Conservation (phyloP, 2,113 vertebrate species). For the Calcarius ornatus region DNA sequence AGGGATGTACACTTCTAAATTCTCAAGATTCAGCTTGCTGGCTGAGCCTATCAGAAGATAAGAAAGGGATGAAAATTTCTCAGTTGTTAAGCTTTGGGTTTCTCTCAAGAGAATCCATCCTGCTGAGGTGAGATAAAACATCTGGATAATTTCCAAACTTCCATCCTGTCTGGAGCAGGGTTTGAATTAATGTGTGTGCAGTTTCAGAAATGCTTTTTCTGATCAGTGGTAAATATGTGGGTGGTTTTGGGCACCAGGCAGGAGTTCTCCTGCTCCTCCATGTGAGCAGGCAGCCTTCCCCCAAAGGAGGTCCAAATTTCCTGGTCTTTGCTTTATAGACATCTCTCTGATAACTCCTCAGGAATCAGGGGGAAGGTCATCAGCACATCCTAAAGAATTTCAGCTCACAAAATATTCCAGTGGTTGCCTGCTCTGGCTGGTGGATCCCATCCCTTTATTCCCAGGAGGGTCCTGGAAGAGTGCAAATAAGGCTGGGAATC, state of each 20-base stretch:
- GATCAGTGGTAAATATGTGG: not conserved
- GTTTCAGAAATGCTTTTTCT: not conserved
- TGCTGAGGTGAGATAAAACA: slow-evolving; percentile 20
- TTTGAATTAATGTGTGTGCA: not conserved
- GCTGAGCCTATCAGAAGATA: not conserved
- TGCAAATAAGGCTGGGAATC: not conserved
- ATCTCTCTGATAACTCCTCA: not conserved
- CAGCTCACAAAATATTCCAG: not conserved
- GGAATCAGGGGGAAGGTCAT: not conserved
- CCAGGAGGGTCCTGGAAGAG: not conserved
- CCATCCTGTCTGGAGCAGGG: not conserved
- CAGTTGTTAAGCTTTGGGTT: not conserved
- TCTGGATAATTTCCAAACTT: not conserved
- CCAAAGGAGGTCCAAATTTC: not conserved
- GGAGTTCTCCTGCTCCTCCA: not conserved
- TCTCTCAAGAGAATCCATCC: not conserved
- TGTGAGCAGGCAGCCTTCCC: not conserved
- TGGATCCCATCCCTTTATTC: not conserved
- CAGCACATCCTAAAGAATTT: not conserved
- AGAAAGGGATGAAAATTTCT: not conserved
- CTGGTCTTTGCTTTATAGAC: not conserved
- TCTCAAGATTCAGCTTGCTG: not conserved
- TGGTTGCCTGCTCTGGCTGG: not conserved
- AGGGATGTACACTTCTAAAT: not conserved
- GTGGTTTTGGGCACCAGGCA: not conserved